These are phyloP conservation scores for Ernsta delagoae DNA, from an alignment of 2,888 invertebrate species.

Conservation along the genomic window DNA sequence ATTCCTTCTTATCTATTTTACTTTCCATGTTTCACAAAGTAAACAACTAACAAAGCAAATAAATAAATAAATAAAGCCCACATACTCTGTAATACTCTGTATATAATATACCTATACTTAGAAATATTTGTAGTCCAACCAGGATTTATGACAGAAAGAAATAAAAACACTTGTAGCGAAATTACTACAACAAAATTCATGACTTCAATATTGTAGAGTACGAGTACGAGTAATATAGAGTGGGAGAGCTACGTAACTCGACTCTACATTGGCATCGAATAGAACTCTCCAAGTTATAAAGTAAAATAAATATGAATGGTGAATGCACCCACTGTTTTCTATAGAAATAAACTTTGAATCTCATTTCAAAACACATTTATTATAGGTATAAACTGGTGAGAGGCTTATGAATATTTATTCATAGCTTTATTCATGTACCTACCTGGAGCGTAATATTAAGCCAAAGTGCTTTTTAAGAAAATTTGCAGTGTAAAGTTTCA, in stretches of 20 bases:
- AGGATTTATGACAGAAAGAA: too few species aligned
- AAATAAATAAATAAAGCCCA: too few species aligned
- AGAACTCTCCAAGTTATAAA: not conserved
- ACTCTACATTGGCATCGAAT: conserved; percentile 4
- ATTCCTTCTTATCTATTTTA: too few species aligned
- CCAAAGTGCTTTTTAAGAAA: not conserved
- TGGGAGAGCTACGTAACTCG: not conserved
- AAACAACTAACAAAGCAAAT: too few species aligned
- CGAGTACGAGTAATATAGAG: not conserved
- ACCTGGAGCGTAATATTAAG: not conserved
- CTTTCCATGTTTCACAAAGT: too few species aligned
- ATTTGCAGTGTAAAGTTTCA: not conserved
- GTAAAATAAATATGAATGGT: conserved; percentile 4
- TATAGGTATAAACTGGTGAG: not conserved
- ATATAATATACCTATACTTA: too few species aligned
- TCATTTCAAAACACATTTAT: conserved; percentile 4
- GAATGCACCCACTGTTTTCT: not conserved
- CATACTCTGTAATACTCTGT: too few species aligned
- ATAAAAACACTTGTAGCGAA: not conserved
- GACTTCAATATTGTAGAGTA: not conserved
- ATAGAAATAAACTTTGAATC: conserved; percentile 1
- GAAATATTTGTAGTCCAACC: too few species aligned
- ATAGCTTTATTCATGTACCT: not conserved
- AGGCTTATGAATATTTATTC: conserved; percentile 3
- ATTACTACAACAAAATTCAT: not conserved